Conservation (phyloP, 2,888 invertebrate species). For the Pyrrhosoma nymphula region DNA sequence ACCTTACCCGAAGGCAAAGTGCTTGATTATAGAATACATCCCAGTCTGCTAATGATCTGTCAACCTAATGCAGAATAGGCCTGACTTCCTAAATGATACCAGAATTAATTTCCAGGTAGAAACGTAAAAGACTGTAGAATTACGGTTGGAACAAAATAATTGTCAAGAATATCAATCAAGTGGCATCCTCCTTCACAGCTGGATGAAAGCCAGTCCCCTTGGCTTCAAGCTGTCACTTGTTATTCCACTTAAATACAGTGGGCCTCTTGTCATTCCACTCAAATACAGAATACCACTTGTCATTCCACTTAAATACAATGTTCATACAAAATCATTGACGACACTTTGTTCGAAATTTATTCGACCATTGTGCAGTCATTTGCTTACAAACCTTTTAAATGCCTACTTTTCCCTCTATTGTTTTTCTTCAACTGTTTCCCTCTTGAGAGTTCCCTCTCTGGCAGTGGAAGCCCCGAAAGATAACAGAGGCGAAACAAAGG, state of each 20-base stretch:
- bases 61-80: too few species aligned
- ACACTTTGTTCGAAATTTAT: background rate
- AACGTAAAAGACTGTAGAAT: too few species aligned
- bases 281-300: background rate
- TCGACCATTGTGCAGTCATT: background rate
- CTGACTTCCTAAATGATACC: too few species aligned
- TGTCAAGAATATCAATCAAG: background rate
- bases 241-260: background rate
- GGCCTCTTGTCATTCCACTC: background rate
- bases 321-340: background rate
- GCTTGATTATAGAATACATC: too few species aligned
- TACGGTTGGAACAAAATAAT: background rate
- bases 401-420: background rate
- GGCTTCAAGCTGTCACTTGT: too few species aligned
- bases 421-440: background rate
- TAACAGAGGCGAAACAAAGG: background rate
- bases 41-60: too few species aligned
- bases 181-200: too few species aligned
- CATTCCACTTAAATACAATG: background rate
- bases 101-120: too few species aligned
- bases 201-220: too few species aligned
- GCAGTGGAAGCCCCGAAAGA: background rate
- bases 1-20: too few species aligned
- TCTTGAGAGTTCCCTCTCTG: background rate
- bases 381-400: background rate